Evolutionary conservation across 2,797 vertebrate species (phyloP).

Genomic region (Hypotaenidia philippensis): DNA sequence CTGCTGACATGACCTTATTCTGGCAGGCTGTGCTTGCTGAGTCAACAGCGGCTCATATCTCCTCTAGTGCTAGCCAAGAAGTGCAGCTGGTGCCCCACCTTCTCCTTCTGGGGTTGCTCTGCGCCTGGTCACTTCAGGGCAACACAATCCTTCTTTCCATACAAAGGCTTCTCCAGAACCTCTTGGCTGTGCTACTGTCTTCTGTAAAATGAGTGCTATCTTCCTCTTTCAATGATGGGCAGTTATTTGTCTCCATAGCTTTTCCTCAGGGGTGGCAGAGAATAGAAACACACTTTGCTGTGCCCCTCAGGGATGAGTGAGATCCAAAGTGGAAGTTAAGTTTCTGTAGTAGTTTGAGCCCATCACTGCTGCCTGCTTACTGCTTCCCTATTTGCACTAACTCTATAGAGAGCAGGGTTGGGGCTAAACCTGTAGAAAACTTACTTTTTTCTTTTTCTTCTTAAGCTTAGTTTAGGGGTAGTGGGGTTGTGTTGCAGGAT

Average conservation of each 20-base stretch:
- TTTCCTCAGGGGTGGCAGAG: not conserved
- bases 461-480: not conserved
- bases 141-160: not conserved
- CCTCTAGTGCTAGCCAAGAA: not conserved
- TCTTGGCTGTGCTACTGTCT: not conserved
- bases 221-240: not conserved
- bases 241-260: not conserved
- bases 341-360: not conserved
- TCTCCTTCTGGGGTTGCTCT: not conserved
- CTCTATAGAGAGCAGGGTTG: not conserved
- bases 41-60: not conserved
- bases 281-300: not conserved
- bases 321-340: not conserved
- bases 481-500: not conserved
- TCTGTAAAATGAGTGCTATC: not conserved
- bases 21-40: constrained; percentile 16
- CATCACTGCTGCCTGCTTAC: not conserved
- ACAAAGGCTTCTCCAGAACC: not conserved
- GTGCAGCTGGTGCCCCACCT: not conserved
- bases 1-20: not conserved
- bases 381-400: not conserved
- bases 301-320: not conserved
- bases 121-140: not conserved
- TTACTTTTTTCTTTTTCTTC: not conserved
- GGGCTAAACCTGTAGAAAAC: not conserved